These are phyloP conservation scores for Aldrovandia affinis DNA, from an alignment of 2,797 vertebrate genomes.

Conservation along the genomic window DNA sequence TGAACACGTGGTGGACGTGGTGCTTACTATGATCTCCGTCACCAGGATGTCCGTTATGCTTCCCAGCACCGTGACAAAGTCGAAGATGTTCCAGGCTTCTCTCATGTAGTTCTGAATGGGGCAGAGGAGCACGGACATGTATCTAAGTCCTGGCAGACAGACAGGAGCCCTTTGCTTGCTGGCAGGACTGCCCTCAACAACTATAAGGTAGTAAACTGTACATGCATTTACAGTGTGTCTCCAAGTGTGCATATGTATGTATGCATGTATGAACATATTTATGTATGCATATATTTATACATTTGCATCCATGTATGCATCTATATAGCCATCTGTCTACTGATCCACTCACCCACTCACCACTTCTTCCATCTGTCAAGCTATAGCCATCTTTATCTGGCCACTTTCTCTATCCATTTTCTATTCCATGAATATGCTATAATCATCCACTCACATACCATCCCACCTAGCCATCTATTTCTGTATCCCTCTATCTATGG, in stretches of 20 bases:
- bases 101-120: conserved; percentile 98
- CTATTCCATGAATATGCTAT: not conserved
- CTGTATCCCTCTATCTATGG: not conserved
- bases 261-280: too few relatives aligned
- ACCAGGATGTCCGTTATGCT: conserved; percentile 99
- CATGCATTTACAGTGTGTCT: not conserved
- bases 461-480: not conserved
- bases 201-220: not conserved
- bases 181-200: too few relatives aligned
- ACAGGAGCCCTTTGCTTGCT: too few relatives aligned
- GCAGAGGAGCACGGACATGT: too few relatives aligned
- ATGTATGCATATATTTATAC: not conserved
- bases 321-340: not conserved
- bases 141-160: too few relatives aligned
- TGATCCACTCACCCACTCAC: not conserved
- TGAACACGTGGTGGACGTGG: not conserved
- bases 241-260: too few relatives aligned
- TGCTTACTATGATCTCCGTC: conserved; percentile 94
- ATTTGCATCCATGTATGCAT: not conserved
- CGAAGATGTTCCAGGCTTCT: conserved; percentile 97
- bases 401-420: not conserved
- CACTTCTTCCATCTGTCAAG: not conserved
- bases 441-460: not conserved
- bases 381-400: not conserved
- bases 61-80: conserved; percentile 97